A percentile compares a stretch with the other conserved stretches of the same genome.
These are phyloP conservation scores for Drosophila lacertosa DNA, from an alignment of 1,140 invertebrate genomes.

Conservation along the genomic window DNA sequence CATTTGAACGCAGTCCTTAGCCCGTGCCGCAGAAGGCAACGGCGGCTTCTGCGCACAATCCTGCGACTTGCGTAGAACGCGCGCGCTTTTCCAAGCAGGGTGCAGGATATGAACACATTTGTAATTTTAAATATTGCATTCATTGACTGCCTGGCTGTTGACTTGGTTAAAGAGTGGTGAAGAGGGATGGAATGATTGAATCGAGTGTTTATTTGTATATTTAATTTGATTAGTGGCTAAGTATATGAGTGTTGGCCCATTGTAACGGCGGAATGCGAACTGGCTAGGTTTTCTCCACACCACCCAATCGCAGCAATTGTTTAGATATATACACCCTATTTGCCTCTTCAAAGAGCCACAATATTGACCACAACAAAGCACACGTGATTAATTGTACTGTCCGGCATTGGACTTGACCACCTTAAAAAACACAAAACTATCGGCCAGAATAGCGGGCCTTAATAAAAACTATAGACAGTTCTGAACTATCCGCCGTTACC, in stretches of 20 bases:
- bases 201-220: slow-evolving; percentile 45
- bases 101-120: slow-evolving; percentile 45
- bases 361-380: slow-evolving; percentile 70
- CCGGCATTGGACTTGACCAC: slow-evolving; percentile 47
- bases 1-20: slow-evolving; percentile 1
- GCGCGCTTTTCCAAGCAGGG: slow-evolving; percentile 21
- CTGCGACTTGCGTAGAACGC: slow-evolving; percentile 20
- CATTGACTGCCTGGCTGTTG: slow-evolving; percentile 66
- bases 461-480: slow-evolving; percentile 34
- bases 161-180: slow-evolving; percentile 47
- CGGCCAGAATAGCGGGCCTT: not conserved
- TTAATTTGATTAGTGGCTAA: slow-evolving; percentile 76
- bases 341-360: slow-evolving; percentile 59
- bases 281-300: slow-evolving; percentile 14
- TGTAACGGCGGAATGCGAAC: slow-evolving; percentile 1
- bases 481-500: slow-evolving; percentile 23
- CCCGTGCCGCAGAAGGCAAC: slow-evolving; percentile 53
- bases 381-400: slow-evolving; percentile 64
- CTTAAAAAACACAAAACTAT: slow-evolving; percentile 46
- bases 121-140: slow-evolving; percentile 70
- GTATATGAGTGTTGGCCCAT: slow-evolving; percentile 42
- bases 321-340: slow-evolving; percentile 5
- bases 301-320: slow-evolving; percentile 6
- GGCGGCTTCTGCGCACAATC: slow-evolving; percentile 31
- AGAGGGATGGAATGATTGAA: slow-evolving; percentile 67